Conservation (phyloP, 1,140 invertebrate genomes). For the Drosophila varians region DNA sequence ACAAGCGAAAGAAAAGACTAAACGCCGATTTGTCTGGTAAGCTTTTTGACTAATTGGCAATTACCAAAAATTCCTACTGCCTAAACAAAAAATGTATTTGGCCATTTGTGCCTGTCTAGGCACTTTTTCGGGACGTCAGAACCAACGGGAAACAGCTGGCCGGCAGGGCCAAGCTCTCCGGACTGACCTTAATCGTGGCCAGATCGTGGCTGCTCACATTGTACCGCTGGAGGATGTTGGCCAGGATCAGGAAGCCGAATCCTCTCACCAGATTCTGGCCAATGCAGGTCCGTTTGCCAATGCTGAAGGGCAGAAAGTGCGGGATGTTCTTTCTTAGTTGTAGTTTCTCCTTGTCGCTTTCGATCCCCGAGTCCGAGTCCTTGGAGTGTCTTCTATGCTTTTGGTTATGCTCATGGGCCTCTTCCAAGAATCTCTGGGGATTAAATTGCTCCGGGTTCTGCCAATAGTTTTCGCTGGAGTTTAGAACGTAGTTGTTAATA, state of each 20-base stretch:
- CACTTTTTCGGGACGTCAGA: constrained; percentile 30
- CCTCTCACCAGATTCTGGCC: constrained; percentile 93
- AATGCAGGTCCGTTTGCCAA: constrained; percentile 94
- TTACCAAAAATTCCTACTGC: not conserved
- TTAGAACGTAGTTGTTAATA: constrained; percentile 94
- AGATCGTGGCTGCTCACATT: constrained; percentile 86
- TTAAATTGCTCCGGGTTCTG: constrained; percentile 88
- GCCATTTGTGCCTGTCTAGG: not conserved
- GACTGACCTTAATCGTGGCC: constrained; percentile 85
- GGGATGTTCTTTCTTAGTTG: constrained; percentile 85
- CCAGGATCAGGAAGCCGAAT: constrained; percentile 89
- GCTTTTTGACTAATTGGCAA: not conserved
- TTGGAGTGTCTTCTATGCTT: not conserved
- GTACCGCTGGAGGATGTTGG: constrained; percentile 90
- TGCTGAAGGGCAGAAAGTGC: constrained; percentile 94
- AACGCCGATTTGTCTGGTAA: not conserved
- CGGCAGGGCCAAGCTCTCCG: constrained; percentile 89
- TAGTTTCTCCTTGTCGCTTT: constrained; percentile 14
- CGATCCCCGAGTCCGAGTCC: constrained; percentile 38
- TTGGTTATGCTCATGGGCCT: not conserved
- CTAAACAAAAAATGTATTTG: constrained; percentile 7
- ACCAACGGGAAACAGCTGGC: constrained; percentile 86
- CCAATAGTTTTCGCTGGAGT: constrained; percentile 91
- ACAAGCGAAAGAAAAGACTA: not conserved
- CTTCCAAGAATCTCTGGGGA: constrained; percentile 87